Base-by-base conservation (phyloP, 2,888 invertebrate genomes). In the Synanthedon vespiformis region DNA sequence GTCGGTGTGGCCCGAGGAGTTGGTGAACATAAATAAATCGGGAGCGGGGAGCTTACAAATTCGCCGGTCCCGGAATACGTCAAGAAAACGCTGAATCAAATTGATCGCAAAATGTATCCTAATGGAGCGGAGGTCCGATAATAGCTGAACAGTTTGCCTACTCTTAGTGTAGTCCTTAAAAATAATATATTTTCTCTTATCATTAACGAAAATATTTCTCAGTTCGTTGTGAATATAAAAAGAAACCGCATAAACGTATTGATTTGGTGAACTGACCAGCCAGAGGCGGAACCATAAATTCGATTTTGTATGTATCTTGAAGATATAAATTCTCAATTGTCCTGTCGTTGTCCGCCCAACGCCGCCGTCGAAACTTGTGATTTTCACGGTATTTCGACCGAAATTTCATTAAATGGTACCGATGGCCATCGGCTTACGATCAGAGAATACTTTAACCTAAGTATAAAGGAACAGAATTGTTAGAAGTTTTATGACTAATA, bases 21-120 rank as follows among this genome's bases (percentile, higher is more conserved):
- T 65, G 68, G 70, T 70, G 72, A 74, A 77, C 76, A 80, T 83
- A 81, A 84, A 85, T 84, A 84, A 34, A 84, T 78, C 77, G 76
- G 65, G 34, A 84, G 78, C 77, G 75, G 65, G 18, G 70, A 72
- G 77, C 79, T 81, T 77, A 80, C 76, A 70, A 77, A 77, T 74
- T 74, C 76, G 70, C 62, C 65, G 66, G 59, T 58, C 62, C 62
- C 63, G 60, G 64, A 65, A 69, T 53, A 70, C 76, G 76, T 74
- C 72, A 70, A 72, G 69, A 68, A 71, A 76, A 78, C 70, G 73
- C 64, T 68, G 66, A 64, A 67, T 63, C 59, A 67, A 74, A 77
- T 77, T 76, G 74, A 78, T 77, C 70, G 67, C 69, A 63, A 68
- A 72, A 72, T 67, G 70, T 70, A 65, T 66, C 68, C 60, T 70